These are phyloP conservation scores for Lycodopsis pacificus DNA, from an alignment of 2,797 vertebrate genomes.

Conservation along the genomic window DNA sequence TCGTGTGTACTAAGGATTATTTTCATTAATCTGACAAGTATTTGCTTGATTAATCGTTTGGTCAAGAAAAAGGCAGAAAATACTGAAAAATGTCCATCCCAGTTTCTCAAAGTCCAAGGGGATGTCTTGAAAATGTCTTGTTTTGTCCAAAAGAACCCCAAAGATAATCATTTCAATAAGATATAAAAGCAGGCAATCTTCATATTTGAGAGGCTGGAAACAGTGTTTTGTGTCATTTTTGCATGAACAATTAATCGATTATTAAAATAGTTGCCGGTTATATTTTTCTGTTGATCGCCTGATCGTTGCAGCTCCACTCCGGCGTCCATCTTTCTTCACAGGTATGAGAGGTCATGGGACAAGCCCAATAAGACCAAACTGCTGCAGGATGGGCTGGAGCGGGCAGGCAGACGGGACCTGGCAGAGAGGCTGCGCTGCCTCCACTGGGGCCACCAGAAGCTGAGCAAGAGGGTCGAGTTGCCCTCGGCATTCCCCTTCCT, in stretches of 20 bases:
- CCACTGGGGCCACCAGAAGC: conserved; percentile 85
- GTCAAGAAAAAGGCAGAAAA: neutral
- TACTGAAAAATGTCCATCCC: neutral
- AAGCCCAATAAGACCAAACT: conserved; percentile 85
- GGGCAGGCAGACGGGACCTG: conserved; percentile 79
- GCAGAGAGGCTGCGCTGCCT: conserved; percentile 83
- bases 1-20: neutral
- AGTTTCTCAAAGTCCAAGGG: too few relatives aligned
- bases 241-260: neutral
- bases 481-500: conserved; percentile 87
- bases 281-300: too few relatives aligned
- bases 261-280: too few relatives aligned
- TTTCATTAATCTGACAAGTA: neutral
- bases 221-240: neutral
- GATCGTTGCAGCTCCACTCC: neutral
- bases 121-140: too few relatives aligned
- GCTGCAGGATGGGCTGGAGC: conserved; percentile 81
- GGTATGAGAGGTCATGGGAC: conserved; percentile 79
- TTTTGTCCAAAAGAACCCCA: neutral
- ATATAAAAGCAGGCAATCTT: neutral
- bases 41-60: neutral
- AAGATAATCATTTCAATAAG: neutral
- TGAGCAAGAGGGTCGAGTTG: conserved; percentile 82
- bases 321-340: conserved; percentile 18
- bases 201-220: neutral